Evolutionary conservation across 2,797 vertebrate species (phyloP), one percentile per base, ranked within the genome.

Genomic region (Anas flavirostris): DNA sequence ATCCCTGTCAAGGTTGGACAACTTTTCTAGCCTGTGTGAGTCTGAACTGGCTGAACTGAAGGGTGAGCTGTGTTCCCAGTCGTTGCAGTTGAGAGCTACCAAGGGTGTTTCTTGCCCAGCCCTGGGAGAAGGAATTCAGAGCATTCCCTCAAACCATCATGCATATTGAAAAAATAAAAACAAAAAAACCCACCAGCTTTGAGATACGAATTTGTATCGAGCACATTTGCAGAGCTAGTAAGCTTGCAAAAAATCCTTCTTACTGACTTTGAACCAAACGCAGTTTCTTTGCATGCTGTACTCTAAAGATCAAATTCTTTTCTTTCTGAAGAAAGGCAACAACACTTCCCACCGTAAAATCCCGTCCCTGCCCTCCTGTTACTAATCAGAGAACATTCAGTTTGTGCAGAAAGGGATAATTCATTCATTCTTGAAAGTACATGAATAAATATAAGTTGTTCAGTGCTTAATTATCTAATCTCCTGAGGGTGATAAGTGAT

Each of bases 381-480:
- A 48, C 82, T 95, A 77, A 94, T 94, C 87, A 93, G 59, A 58
- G 67, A 58, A 69, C 37, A 46, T 16, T 74, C 26, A 84, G 44
- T 39, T 12, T 73, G 41, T 50, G 66, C 58, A 87, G 62, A 50
- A 95, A 76, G 21, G 48, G 81, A 95, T 95, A 95, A 93, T 91
- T 85, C 81, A 74, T 46, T 46, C 10, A 73, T 72, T 88, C 81
- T 74, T 79, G 60, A 75, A 92, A 94, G 84, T 85, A 86, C 92
- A 94, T 93, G 87, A 96, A 97, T 97, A 95, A 97, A 96, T 96
- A 93, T 73, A 96, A 91, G 93, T 92, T 86, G 85, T 92, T 95
- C 96, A 82, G 86, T 93, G 87, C 91, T 96, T 97, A 97, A 97
- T 97, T 95, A 96, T 90, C 75, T 69, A 82, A 91, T 96, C 97